Base-by-base conservation (phyloP, 1,140 invertebrate genomes). In the Magallana ariakensis region DNA sequence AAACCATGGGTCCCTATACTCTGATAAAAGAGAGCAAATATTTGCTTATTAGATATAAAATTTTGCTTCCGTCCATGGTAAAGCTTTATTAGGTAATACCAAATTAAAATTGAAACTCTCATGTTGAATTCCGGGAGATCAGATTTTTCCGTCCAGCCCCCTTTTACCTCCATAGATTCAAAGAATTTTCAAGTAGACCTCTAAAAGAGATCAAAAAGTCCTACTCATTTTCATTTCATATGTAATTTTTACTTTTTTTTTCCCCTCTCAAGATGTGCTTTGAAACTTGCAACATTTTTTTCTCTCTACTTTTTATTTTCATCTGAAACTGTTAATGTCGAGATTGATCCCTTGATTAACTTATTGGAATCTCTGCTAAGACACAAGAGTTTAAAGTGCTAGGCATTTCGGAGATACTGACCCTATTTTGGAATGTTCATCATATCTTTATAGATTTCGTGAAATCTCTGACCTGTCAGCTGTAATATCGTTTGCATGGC, bases 11-110 rank as follows among this genome's bases (percentile, higher is more conserved):
- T 75, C 66, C 66, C 33, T 19, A 75, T 75, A 33, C 66, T 26
- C 66, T 75, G 66, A 75, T 75, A 75, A 75, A 75, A 75, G 66
- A 75, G 66, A 75, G 66, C 66, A 75, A 75, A 75, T 75, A 75
- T 75, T 75, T 75, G 66, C 66, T 75, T 75, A 75, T 75, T 75
- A 75, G 66, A 75, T 75, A 75, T 75, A 75, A 75, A 75, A 75
- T 75, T 75, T 75, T 75, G 66, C 66, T 75, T 75, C 66, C 66
- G 66, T 75, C 66, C 66, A 46, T 26, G 66, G 66, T 75, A 75
- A 75, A 75, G 66, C 66, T 75, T 75, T 75, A 75, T 75, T 75
- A 75, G 66, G 66, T 75, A 75, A 75, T 75, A 75, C 26, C 66
- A 75, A 22, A 75, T 75, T 75, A 75, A 75, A 75, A 75, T 22